Evolutionary conservation across 2,888 invertebrate species (phyloP), one percentile per base, ranked within the genome.

Genomic region (Cephus runcator): DNA sequence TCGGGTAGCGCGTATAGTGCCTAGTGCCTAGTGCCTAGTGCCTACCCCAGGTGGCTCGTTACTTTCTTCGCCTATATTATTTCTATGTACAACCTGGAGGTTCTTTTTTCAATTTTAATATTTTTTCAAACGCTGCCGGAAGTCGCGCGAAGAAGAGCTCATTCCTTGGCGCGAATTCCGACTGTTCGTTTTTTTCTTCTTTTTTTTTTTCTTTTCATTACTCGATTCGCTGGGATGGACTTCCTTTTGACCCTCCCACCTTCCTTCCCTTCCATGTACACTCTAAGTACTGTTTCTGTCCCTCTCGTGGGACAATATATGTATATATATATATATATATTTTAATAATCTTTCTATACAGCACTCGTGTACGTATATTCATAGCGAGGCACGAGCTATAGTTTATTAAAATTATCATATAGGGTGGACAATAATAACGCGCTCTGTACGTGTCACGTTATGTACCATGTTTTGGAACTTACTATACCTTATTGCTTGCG

Each of bases 401-500:
- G 23, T 56, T 56, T 56, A 56, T 56, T 56, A 56, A 23, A 56
- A 9, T 56, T 23, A 56, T 56, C 23, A 56, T 23, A 56, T 2
- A 23, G 56, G 56, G 56, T 56, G 56, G 56, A 56, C 56, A 56
- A 56, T 56, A 56, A 56, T 56, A 56, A 56, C 56, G 56, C 56
- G 56, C 75, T 81, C 79, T 79, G 78, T 79, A 79, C 6, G 56
- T 12, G 56, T 23, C 56, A 56, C 56, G 56, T 56, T 56, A 56
- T 23, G 1, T 56, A 56, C 9, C 56, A 23, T 56, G 56, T 79
- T 79, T 80, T 76, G 82, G 75, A 75, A 76, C 78, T 79, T 78
- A 76, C 77, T 79, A 75, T 77, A 76, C 75, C 77, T 84, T 78
- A 81, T 81, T 77, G 79, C 79, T 75, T 83, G 81, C 83, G 84